Percentiles rank a stretch among this genome's conserved stretches.
Evolutionary conservation across 2,888 invertebrate genomes (phyloP).

Genomic region (Odontothrips loti): DNA sequence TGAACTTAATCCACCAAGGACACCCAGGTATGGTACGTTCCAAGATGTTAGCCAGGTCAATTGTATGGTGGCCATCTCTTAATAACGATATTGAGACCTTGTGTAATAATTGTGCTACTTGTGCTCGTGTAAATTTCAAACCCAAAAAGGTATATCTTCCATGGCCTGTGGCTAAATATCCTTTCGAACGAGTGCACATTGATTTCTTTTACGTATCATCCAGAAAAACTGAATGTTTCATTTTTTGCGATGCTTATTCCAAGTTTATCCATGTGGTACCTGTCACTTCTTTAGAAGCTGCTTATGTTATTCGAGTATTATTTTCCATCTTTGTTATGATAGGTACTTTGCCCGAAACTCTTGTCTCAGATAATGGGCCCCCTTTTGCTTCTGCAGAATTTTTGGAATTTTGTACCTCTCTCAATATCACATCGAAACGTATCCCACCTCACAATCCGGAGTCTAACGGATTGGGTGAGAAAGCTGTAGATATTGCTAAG

Average conservation of each 20-base stretch:
- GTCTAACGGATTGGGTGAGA: too few relatives aligned
- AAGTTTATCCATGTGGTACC: too few relatives aligned
- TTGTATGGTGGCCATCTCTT: not conserved
- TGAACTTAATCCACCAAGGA: not conserved
- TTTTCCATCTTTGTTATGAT: not conserved
- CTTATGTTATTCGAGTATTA: not conserved
- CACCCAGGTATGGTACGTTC: not conserved
- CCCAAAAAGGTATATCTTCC: too few relatives aligned
- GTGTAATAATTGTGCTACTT: not conserved
- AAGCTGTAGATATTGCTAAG: too few relatives aligned
- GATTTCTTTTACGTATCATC: too few relatives aligned
- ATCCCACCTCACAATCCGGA: too few relatives aligned
- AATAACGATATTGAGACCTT: not conserved
- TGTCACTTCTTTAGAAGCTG: not conserved
- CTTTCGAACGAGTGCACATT: too few relatives aligned
- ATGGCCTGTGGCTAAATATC: too few relatives aligned
- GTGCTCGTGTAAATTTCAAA: not conserved
- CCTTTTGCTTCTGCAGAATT: not conserved
- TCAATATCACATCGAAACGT: too few relatives aligned
- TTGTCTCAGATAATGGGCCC: not conserved
- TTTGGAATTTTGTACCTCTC: slow-evolving; percentile 7
- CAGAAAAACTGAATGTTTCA: too few relatives aligned
- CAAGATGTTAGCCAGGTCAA: too few relatives aligned
- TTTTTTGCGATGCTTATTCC: too few relatives aligned
- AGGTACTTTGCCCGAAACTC: not conserved